Base-by-base conservation (phyloP, 2,888 invertebrate genomes). In the Cerastoderma edule region DNA sequence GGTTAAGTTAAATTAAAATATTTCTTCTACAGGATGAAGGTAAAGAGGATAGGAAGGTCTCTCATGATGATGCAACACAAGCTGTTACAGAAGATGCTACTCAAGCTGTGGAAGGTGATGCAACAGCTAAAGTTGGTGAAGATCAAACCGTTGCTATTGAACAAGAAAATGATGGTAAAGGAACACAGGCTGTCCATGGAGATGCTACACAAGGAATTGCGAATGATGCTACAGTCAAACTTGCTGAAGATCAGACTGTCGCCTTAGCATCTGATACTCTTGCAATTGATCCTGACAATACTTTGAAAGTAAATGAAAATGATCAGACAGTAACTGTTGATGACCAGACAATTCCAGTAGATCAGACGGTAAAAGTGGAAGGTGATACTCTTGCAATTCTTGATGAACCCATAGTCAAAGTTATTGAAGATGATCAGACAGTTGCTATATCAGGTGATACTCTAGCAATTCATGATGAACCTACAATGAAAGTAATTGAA, bases 171-270 rank as follows among this genome's bases (percentile, higher is more conserved):
- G 32, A 33, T 33, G 64, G 67, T 32, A 28, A 6, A 19, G 65
- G 16, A 44, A 33, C 44, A 30, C 39, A 53, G 33, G 68, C 30
- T 3, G 44, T 27, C 27, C 53, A 66, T 28, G 39, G 27, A 13
- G 64, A 28, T 22, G 39, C 2, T 22, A 64, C 64, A 22, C 67
- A 71, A 33, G 64, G 24, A 46, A 35, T 39, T 60, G 48, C 24
- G 46, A 72, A 72, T 32, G 60, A 65, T 3, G 56, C 1, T 28
- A 33, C 77, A n/a, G 77, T 77, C 32, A 74, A 77, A 48, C 63
- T 70, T 1, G 39, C 65, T 66, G 69, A 75, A 28, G 73, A 64
- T 56, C 33, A 39, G 22, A 44, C 72, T 53, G 46, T 16, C 48
- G n/a, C n/a, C 16, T 44, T 44, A 44, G 44, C 44, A 44, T 13